Evolutionary conservation across 2,888 invertebrate species (phyloP).

Genomic region (Atrina japonica): DNA sequence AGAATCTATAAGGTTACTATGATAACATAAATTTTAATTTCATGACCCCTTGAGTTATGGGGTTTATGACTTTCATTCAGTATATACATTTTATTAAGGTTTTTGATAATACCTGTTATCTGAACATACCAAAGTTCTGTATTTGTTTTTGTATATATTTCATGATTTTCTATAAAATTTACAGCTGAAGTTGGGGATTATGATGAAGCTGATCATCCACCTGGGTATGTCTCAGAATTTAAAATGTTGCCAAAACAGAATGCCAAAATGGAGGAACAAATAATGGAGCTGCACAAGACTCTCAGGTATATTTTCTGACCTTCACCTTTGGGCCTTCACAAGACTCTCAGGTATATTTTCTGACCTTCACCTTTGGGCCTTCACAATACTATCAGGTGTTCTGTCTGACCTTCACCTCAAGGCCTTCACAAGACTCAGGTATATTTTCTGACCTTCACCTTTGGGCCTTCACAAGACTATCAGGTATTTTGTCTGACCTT

Average conservation of each 20-base stretch:
- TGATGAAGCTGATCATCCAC: constrained; percentile 91
- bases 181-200: constrained; percentile 97
- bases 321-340: constrained; percentile 95
- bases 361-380: no score
- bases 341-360: constrained; percentile 88
- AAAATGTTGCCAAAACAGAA: constrained; percentile 96
- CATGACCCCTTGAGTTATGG: no score
- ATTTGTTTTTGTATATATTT: neutral
- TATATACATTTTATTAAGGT: no score
- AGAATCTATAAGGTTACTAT: no score
- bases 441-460: no score
- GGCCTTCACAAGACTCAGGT: constrained; percentile 93
- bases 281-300: constrained; percentile 94
- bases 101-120: no score
- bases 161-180: constrained; percentile 52
- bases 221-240: constrained; percentile 93
- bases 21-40: no score
- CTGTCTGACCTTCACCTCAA: no score
- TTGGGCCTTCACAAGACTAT: constrained; percentile 94
- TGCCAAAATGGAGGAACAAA: constrained; percentile 93
- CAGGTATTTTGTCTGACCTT: no score
- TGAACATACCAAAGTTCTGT: no score
- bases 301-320: no score
- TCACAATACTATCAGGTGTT: constrained; percentile 90
- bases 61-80: no score